Evolutionary conservation across 2,888 invertebrate genomes (phyloP).

Genomic region (Synanthedon tipuliformis): DNA sequence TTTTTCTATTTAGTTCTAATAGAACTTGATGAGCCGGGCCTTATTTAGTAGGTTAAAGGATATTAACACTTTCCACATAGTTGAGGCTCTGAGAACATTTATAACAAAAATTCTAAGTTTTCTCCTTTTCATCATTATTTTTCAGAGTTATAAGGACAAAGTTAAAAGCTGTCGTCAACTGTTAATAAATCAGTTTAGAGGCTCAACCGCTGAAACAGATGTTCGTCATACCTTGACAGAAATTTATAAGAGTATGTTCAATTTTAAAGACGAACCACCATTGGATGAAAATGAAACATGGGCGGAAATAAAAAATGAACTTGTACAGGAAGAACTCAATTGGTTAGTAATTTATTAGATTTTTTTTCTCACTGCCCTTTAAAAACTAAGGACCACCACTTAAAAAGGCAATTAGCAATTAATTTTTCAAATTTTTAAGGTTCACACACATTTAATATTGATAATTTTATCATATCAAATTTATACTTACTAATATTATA

Average conservation of each 20-base stretch:
- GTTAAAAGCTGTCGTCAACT: conserved; percentile 46
- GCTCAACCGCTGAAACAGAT: conserved; percentile 27
- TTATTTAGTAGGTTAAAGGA: too few species aligned
- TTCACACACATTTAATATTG: too few species aligned
- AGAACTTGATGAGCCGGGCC: too few species aligned
- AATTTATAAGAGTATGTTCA: conserved; percentile 45
- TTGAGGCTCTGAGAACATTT: too few species aligned
- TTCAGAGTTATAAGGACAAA: conserved; percentile 51
- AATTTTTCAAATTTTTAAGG: background rate
- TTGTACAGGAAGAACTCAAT: conserved; percentile 53
- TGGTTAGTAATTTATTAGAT: conserved; percentile 24
- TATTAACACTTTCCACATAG: too few species aligned
- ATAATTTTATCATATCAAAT: too few species aligned
- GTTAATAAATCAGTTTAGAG: conserved; percentile 45
- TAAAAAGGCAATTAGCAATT: background rate
- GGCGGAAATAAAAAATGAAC: conserved; percentile 46
- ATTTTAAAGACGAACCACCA: conserved; percentile 15
- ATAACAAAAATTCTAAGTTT: too few species aligned
- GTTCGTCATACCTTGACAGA: conserved; percentile 36
- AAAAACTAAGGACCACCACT: too few species aligned
- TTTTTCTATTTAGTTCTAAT: too few species aligned
- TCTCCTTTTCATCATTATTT: conserved; percentile 5
- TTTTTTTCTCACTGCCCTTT: too few species aligned
- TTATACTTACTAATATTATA: too few species aligned
- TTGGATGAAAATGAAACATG: conserved; percentile 38